Base-by-base conservation (phyloP, 2,888 invertebrate genomes). In the Beris chalybata region DNA sequence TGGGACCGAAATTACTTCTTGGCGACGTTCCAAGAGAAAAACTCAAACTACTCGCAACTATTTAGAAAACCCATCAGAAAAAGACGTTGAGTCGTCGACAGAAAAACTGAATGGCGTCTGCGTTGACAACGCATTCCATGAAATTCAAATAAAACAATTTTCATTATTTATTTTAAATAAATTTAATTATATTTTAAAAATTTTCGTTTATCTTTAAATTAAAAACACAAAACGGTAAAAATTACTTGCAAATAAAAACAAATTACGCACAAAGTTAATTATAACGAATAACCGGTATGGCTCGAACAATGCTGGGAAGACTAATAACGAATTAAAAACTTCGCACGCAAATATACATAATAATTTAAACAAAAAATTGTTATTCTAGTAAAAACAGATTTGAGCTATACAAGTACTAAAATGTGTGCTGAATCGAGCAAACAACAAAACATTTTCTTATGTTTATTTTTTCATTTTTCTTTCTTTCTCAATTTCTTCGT, bases 161-260 rank as follows among this genome's bases (percentile, higher is more conserved):
- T 12, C 45, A 15, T 2, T 29, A 43, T 38, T 1, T 22, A n/a
- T 59, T 47, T 47, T 12, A 57, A 59, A 59, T 59, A 59, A 59
- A 59, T 59, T 59, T 59, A 59, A 13, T 48, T 59, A 47, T 59
- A 59, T 59, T 57, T 59, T 59, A 47, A 45, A 57, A 30, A 59
- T 47, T 48, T 22, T 44, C 30, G 7, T 38, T 50, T 61, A 50
- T 38, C 52, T 50, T 61, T 61, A 50, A 61, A 52, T 50, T 61
- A 50, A 59, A 32, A 61, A 61, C 13, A 45, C n/a, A 29, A 48
- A 9, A 59, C n/a, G 48, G 22, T 43, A 58, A 58, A 58, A 50
- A 61, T 38, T 48, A 48, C 12, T 38, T 38, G 43, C 50, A 48
- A 56, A 52, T 52, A 13, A 32, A 52, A 59, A 52, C 52, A 52